Evolutionary conservation across 2,888 invertebrate species (phyloP), one percentile per base, ranked within the genome.

Genomic region (Dynastes maya): DNA sequence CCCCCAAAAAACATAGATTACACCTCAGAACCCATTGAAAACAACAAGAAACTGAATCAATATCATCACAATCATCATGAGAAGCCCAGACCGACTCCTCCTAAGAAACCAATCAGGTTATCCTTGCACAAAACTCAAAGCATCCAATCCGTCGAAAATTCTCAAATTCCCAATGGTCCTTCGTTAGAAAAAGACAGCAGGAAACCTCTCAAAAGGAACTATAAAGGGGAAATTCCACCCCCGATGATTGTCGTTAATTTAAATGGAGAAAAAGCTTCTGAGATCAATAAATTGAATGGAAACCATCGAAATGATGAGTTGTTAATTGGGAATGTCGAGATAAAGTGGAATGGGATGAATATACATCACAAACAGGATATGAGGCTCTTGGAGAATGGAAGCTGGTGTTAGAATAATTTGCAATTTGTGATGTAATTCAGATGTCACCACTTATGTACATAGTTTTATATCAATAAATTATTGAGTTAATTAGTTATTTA

Each of bases 61-160:
- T 82, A 86, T 63, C 80, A 83, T 11, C 45, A 45, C 29, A 81
- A 83, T 51, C 83, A 84, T 78, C 84, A 84, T 53, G 86, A 85
- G 8, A 92, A 91, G 80, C 90, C 91, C 2, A 90, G 95, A 76
- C 96, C 96, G 0, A 93, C 94, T 13, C 96, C 96, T 3, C 97
- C 96, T 27, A 94, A 96, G 84, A 97, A 97, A 86, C 97, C 96
- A 0, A 88, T 96, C 70, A 91, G 96, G 9, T 89, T 97, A 58
- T 96, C 96, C 0, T 88, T 97, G 71, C 96, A 96, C 86, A 92
- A 96, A 83, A 95, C 96, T 0, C 93, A 95, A 80, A 96, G 96
- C 87, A 91, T 95, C 70, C 95, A 95, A 85, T 95, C 95, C 0
- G 92, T 95, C 0, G 91, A 91, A 81, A 89, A 89, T 0, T 85